Evolutionary conservation across 2,797 vertebrate species (phyloP).

Genomic region (Anabacerthia variegaticeps): DNA sequence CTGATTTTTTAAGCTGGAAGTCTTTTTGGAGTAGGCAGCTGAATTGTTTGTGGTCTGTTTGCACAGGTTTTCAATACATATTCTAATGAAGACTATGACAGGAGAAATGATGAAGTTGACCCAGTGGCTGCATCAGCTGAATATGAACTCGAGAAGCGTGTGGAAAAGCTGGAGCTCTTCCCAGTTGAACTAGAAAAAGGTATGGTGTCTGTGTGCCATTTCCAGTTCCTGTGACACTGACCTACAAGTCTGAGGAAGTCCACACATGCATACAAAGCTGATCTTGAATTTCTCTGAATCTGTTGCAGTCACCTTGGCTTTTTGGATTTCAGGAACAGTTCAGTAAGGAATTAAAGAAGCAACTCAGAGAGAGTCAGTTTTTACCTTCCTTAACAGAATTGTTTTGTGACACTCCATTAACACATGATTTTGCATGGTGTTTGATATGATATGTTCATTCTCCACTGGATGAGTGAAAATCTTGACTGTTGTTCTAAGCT

Average conservation of each 20-base stretch:
- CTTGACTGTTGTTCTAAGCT: not conserved
- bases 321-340: not conserved
- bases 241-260: not conserved
- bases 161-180: conserved; percentile 98
- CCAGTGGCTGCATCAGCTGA: conserved; percentile 97
- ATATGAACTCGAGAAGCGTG: conserved; percentile 98
- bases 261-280: not conserved
- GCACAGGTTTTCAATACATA: conserved; percentile 96
- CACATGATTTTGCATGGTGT: not conserved
- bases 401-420: not conserved
- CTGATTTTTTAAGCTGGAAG: not conserved
- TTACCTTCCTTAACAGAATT: not conserved
- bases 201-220: conserved; percentile 32
- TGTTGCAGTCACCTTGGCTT: not conserved
- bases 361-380: not conserved
- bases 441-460: not conserved
- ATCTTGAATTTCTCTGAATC: not conserved
- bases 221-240: not conserved
- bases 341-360: not conserved
- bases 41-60: conserved; percentile 1
- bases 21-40: not conserved
- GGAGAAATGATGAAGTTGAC: conserved; percentile 96
- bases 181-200: conserved; percentile 97
- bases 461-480: not conserved
- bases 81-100: conserved; percentile 97